These are phyloP conservation scores for Limnothrissa miodon DNA, from an alignment of 2,113 vertebrate genomes.

Conservation along the genomic window DNA sequence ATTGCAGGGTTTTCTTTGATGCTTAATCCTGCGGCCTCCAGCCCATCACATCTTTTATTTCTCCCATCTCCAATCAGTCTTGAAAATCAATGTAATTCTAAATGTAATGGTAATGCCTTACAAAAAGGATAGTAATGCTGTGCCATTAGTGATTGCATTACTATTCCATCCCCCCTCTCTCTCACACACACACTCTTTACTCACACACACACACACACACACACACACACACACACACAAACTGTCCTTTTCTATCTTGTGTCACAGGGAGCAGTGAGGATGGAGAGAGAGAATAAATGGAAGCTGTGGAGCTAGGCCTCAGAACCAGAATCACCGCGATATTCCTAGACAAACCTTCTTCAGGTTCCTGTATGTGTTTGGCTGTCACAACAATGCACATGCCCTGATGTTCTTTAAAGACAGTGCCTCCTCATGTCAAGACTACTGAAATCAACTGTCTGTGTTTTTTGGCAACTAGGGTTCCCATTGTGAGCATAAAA, in stretches of 20 bases:
- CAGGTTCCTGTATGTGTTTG: constrained; percentile 35
- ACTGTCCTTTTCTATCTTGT: constrained; percentile 15
- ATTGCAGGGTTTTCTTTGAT: background rate
- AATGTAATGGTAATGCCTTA: too few relatives aligned
- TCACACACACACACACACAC: too few relatives aligned
- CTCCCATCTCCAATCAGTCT: background rate
- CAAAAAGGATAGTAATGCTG: background rate
- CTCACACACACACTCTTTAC: background rate
- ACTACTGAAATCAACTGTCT: constrained; percentile 41
- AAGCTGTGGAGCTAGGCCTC: constrained; percentile 33
- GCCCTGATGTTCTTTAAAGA: constrained; percentile 44
- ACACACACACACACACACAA: too few relatives aligned
- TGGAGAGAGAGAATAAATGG: constrained; percentile 70
- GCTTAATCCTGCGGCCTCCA: background rate
- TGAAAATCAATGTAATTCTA: background rate
- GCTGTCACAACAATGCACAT: constrained; percentile 38
- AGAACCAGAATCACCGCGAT: background rate
- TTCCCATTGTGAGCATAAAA: background rate
- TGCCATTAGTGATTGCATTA: background rate
- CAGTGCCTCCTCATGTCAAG: constrained; percentile 63
- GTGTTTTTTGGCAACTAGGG: background rate
- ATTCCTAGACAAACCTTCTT: constrained; percentile 20
- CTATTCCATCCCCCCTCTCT: background rate
- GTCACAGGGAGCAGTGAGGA: constrained; percentile 77
- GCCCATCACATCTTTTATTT: background rate